phyloP scores from a whole-genome alignment of 2,113 vertebrate genomes.

The Cheilinus undulatus region DNA sequence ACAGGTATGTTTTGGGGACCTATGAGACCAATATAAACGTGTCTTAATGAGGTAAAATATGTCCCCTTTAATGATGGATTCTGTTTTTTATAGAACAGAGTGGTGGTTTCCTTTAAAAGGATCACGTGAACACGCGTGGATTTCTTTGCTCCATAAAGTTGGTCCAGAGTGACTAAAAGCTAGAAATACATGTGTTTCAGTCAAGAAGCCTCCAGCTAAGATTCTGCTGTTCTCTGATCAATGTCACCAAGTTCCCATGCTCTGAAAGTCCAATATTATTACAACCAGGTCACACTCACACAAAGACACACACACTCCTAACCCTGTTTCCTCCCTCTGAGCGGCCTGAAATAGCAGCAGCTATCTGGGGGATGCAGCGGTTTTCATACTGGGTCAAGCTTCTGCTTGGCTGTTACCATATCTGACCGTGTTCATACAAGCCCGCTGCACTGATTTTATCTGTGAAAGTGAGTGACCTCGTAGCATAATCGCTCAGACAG shows the following conservation, averaged over 20 bases:
- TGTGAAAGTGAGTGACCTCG: not conserved
- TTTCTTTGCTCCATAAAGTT: no score
- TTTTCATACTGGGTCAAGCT: slow-evolving; percentile 34
- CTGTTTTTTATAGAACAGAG: no score
- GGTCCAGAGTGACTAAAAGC: not conserved
- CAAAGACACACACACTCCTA: not conserved
- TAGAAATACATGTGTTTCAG: not conserved
- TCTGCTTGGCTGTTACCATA: not conserved
- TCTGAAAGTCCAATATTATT: slow-evolving; percentile 38
- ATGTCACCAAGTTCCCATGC: slow-evolving; percentile 62
- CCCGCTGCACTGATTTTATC: slow-evolving; percentile 2
- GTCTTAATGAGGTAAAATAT: no score
- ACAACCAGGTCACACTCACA: slow-evolving; percentile 19
- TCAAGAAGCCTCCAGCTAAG: not conserved
- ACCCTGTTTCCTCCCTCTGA: slow-evolving; percentile 42
- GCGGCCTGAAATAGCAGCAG: slow-evolving; percentile 45
- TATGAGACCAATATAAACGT: no score
- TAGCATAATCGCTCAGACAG: not conserved
- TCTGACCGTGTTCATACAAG: not conserved
- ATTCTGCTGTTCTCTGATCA: slow-evolving; percentile 11
- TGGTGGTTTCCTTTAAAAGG: no score
- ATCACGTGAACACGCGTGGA: no score
- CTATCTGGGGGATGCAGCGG: slow-evolving; percentile 52
- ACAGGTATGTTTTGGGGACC: no score
- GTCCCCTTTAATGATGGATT: no score